Evolutionary conservation across 2,113 vertebrate species (phyloP), one percentile per base, ranked within the genome.

Genomic region (Myanophis thanlyinensis): DNA sequence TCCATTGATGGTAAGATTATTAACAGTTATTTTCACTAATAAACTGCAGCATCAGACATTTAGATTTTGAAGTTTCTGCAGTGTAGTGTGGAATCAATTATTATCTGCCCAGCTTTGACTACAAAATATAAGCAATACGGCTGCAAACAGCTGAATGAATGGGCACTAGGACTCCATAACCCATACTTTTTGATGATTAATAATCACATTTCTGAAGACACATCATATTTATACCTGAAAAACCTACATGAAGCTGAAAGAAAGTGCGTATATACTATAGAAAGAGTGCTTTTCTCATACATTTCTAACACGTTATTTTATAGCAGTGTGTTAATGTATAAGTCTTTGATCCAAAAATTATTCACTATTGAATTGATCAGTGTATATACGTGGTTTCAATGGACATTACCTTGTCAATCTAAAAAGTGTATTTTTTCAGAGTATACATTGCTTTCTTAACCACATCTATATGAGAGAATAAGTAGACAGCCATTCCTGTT

Each of bases 1-100:
- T 98, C 98, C 40, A 97, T 99, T 0, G 98, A 99, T 15, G 98
- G 99, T 99, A 96, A 98, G 98, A 51, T 15, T 85, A 9, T 89
- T 93, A 85, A 13, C 27, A 85, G 51, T 51, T 54, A 22, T 8
- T 89, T 40, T 27, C 25, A 22, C 18, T 47, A 53, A 92, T 40
- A 88, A 53, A 52, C 30, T 88, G 51, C 59, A 46, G n/a, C 20
- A 35, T 48, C 44, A 56, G 18, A 15, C 9, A 13, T 10, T 15
- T 23, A 54, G 27, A 44, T 10, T 3, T 18, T 27, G 49, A 54
- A 40, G 23, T 23, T 9, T 40, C 48, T 46, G 30, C 46, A 15
- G 7, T 88, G 51, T 53, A 22, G 51, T 86, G 52, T 35, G 13
- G 67, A 85, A 40, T 44, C 23, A 84, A 18, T 22, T 27, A 73